Evolutionary conservation across 2,888 invertebrate genomes (phyloP).

Genomic region (Dysmachus trigonus): DNA sequence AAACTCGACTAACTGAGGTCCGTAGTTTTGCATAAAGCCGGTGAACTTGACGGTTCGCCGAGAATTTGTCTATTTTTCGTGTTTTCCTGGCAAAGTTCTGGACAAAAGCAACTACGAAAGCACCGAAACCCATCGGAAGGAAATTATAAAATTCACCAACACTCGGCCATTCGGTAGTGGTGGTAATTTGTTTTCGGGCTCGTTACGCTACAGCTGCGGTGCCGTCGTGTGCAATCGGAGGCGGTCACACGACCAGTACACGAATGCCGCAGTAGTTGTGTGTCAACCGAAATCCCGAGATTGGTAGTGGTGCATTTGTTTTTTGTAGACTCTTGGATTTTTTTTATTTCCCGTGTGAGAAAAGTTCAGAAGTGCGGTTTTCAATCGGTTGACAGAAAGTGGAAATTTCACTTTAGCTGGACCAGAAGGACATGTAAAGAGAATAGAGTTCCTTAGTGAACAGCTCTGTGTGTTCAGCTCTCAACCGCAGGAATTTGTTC

Average conservation of each 20-base stretch:
- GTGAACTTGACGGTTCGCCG: not conserved
- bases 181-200: constrained; percentile 5
- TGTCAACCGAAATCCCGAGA: not conserved
- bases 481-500: not conserved
- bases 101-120: constrained; percentile 18
- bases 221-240: not conserved
- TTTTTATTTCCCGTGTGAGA: not conserved
- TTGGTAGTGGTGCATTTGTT: constrained; percentile 21
- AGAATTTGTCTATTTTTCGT: not conserved
- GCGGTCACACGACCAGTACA: not conserved
- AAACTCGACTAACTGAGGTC: not conserved
- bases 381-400: not conserved
- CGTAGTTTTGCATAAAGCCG: not conserved
- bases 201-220: not conserved
- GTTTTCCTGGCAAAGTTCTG: not conserved
- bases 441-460: not conserved
- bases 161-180: not conserved
- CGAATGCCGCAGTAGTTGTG: not conserved
- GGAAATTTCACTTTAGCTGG: not conserved
- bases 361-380: constrained; percentile 2
- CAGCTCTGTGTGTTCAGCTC: not conserved
- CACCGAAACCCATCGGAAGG: not conserved
- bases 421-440: not conserved
- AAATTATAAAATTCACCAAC: not conserved
- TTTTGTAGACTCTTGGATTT: not conserved